Percentiles rank a stretch among this genome's conserved stretches.
Evolutionary conservation across 2,888 invertebrate genomes (phyloP).

Genomic region (Apodemia mormo): DNA sequence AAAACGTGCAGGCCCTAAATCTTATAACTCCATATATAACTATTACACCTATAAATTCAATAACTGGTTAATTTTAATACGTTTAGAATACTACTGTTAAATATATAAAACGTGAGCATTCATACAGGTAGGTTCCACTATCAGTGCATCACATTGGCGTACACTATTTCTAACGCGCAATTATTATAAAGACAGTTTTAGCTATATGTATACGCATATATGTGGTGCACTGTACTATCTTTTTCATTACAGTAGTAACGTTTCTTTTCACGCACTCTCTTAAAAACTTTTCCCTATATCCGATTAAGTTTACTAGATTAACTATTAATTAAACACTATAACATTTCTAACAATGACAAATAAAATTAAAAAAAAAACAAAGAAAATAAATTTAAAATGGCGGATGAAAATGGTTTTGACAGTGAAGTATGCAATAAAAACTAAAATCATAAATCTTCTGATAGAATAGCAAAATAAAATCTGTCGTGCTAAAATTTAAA

Average conservation of each 20-base stretch:
- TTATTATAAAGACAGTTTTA: neutral
- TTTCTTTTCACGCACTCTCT: conserved; percentile 27
- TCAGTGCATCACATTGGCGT: conserved; percentile 44
- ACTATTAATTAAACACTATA: conserved; percentile 27
- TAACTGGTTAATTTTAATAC: conserved; percentile 62
- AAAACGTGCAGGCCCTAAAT: conserved; percentile 67
- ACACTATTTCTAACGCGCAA: neutral
- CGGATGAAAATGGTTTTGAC: conserved; percentile 3
- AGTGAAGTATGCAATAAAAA: neutral
- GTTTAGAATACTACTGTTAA: conserved; percentile 69
- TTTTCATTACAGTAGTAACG: conserved; percentile 5
- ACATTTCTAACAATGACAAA: conserved; percentile 25
- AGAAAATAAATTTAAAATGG: conserved; percentile 1
- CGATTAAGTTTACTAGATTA: conserved; percentile 19
- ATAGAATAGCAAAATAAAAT: neutral
- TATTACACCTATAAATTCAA: conserved; percentile 78
- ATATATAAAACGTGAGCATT: conserved; percentile 77
- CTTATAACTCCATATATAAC: conserved; percentile 56
- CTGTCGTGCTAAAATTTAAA: conserved; percentile 12
- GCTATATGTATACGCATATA: neutral
- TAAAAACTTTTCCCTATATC: conserved; percentile 24
- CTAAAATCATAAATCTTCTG: neutral
- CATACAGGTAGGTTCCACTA: conserved; percentile 67
- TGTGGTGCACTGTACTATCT: conserved; percentile 7
- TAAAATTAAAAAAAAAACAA: conserved; percentile 7